Evolutionary conservation across 2,888 invertebrate genomes (phyloP).

Genomic region (Ormyrus pomaceus): DNA sequence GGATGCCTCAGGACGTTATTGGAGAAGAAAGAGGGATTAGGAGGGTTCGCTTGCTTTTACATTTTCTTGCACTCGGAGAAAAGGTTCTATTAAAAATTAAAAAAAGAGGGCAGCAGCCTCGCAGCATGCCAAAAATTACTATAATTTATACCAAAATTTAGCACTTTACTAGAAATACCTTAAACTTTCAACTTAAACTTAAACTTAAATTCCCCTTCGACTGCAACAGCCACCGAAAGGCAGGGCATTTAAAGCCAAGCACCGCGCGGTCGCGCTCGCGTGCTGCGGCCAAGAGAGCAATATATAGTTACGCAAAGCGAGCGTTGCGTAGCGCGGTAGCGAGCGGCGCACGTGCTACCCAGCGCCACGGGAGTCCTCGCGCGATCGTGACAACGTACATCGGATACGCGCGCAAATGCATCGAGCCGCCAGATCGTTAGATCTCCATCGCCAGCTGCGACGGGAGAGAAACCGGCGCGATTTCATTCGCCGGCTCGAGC

Average conservation of each 20-base stretch:
- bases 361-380: constrained; percentile 34
- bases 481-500: too few species aligned
- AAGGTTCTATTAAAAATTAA: too few species aligned
- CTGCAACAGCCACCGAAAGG: too few species aligned
- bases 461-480: too few species aligned
- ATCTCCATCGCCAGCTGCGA: neutral
- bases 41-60: neutral
- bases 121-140: too few species aligned
- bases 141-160: too few species aligned
- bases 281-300: neutral
- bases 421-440: neutral
- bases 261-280: constrained; percentile 22
- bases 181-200: too few species aligned
- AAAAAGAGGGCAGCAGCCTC: too few species aligned
- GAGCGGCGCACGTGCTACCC: constrained; percentile 37
- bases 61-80: too few species aligned
- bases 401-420: neutral
- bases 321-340: constrained; percentile 45
- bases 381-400: neutral
- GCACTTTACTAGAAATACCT: too few species aligned
- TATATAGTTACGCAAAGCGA: constrained; percentile 58
- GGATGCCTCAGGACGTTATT: neutral
- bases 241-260: too few species aligned
- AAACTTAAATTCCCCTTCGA: too few species aligned
- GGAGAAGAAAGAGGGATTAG: constrained; percentile 27